Percentiles rank a stretch among this genome's conserved stretches.
phyloP scores from a whole-genome alignment of 2,797 vertebrate genomes.

The Characodon lateralis region DNA sequence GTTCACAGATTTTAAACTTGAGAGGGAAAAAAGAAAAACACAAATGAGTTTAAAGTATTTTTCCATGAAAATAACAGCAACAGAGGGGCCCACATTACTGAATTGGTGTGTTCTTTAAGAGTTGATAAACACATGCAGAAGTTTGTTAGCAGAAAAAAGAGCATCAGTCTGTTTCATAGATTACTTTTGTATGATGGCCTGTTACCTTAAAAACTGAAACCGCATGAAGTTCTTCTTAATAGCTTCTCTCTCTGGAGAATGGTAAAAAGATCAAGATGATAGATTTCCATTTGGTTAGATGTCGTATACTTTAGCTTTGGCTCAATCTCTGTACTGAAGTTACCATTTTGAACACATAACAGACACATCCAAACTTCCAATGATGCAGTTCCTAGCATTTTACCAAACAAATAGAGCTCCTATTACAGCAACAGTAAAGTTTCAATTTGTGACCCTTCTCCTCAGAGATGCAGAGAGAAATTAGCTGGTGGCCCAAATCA shows the following conservation, averaged over 20 bases:
- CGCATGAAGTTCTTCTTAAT: background rate
- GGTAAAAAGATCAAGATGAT: background rate
- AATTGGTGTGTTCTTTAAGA: too few species aligned
- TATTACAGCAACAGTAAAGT: background rate
- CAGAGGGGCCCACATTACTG: too few species aligned
- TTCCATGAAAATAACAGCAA: background rate
- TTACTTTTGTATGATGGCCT: background rate
- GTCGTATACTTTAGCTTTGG: background rate
- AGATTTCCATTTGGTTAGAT: background rate
- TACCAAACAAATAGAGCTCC: background rate
- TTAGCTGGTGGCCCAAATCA: background rate
- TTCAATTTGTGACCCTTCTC: background rate
- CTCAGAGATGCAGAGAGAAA: background rate
- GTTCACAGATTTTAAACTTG: background rate
- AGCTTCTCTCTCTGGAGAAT: background rate
- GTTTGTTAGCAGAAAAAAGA: background rate
- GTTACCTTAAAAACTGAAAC: background rate
- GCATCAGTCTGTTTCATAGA: background rate
- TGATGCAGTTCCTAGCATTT: background rate
- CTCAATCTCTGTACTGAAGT: background rate
- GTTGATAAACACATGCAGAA: background rate
- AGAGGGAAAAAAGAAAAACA: background rate
- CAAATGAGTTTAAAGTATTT: background rate
- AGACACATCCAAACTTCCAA: background rate
- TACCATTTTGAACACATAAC: background rate